These are phyloP conservation scores for Perca flavescens DNA, from an alignment of 2,113 vertebrate genomes.

Conservation along the genomic window DNA sequence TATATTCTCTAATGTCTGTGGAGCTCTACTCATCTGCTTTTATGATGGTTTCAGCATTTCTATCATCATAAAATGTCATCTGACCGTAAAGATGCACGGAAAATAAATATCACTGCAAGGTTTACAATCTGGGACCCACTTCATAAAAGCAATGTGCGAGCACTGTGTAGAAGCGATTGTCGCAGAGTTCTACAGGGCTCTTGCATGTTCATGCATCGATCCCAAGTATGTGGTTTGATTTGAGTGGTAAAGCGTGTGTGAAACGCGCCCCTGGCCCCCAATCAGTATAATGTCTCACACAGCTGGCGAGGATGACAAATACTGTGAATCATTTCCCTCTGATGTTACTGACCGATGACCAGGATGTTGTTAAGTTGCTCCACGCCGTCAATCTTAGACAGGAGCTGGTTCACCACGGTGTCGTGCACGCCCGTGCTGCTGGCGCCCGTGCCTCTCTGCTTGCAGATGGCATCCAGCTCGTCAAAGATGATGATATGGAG, in stretches of 20 bases:
- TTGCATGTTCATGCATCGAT: not conserved
- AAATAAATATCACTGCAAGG: not conserved
- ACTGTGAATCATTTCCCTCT: not conserved
- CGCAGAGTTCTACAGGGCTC: not conserved
- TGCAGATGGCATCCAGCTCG: conserved; percentile 98
- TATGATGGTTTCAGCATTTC: not conserved
- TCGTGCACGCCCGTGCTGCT: conserved; percentile 98
- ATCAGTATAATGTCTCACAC: not conserved
- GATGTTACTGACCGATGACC: conserved; percentile 89
- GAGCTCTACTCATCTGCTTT: too few species aligned
- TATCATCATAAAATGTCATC: not conserved
- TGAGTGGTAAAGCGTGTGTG: not conserved
- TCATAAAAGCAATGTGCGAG: not conserved
- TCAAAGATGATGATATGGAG: conserved; percentile 99
- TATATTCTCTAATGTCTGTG: too few species aligned
- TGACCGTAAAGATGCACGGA: too few species aligned
- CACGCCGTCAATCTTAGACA: conserved; percentile 98
- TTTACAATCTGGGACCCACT: not conserved
- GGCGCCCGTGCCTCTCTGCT: conserved; percentile 96
- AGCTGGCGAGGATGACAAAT: not conserved
- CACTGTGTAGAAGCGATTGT: not conserved
- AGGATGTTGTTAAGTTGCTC: conserved; percentile 99
- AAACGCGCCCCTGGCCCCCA: not conserved
- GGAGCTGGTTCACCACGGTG: conserved; percentile 97
- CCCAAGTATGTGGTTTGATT: too few species aligned